Evolutionary conservation across 2,888 invertebrate species (phyloP).

Genomic region (Pachydiplax longipennis): DNA sequence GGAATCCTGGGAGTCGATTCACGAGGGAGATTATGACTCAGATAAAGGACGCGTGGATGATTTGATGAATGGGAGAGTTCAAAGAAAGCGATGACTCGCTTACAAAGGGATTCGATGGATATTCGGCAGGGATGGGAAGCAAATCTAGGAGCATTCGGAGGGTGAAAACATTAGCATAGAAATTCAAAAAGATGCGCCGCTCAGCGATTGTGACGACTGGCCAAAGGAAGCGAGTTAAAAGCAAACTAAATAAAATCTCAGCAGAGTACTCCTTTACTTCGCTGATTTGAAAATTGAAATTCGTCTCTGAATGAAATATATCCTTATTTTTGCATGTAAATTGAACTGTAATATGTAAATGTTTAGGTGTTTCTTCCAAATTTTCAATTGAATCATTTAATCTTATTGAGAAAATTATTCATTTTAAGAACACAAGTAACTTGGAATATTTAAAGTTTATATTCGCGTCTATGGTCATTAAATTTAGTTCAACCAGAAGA

Average conservation of each 20-base stretch:
- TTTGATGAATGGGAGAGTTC: background rate
- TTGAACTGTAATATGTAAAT: too few relatives aligned
- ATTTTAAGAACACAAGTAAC: too few relatives aligned
- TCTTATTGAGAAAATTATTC: too few relatives aligned
- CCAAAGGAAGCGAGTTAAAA: background rate
- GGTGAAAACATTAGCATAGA: background rate
- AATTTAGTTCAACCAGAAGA: too few relatives aligned
- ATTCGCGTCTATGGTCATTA: too few relatives aligned
- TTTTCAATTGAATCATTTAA: too few relatives aligned
- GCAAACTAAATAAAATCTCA: background rate
- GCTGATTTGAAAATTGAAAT: too few relatives aligned
- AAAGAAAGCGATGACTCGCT: background rate
- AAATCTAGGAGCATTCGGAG: background rate
- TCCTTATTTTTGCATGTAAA: too few relatives aligned
- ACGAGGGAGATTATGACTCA: background rate
- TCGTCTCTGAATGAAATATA: too few relatives aligned
- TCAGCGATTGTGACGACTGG: background rate
- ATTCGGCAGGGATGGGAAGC: background rate
- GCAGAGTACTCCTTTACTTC: background rate
- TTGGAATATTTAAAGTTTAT: too few relatives aligned
- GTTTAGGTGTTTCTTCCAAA: too few relatives aligned
- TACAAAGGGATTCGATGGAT: background rate
- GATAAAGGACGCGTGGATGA: background rate
- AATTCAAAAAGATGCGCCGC: background rate
- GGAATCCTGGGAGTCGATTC: background rate